These are phyloP conservation scores for Notolabrus celidotus DNA, from an alignment of 2,797 vertebrate genomes.

Conservation along the genomic window DNA sequence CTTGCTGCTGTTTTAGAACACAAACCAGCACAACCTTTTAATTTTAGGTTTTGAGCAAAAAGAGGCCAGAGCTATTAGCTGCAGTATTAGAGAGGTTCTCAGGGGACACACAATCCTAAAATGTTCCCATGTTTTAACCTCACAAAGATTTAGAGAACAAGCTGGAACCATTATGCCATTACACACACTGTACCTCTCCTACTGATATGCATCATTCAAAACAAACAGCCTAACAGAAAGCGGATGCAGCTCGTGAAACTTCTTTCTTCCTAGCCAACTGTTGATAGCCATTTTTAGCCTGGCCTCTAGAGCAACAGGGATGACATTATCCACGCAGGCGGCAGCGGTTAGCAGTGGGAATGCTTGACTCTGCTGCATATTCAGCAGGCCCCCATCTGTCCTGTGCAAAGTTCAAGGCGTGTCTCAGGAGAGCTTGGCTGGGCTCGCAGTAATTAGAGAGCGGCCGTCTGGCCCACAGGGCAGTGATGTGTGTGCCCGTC, in stretches of 20 bases:
- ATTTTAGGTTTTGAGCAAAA: conserved; percentile 32
- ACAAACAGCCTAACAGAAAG: conserved; percentile 42
- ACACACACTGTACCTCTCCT: conserved; percentile 38
- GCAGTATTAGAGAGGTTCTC: conserved; percentile 33
- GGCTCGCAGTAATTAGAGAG: conserved; percentile 86
- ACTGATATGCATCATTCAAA: conserved; percentile 52
- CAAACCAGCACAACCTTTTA: conserved; percentile 28
- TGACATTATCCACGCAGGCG: conserved; percentile 80
- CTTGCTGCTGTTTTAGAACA: conserved; percentile 33
- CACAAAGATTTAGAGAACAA: conserved; percentile 36
- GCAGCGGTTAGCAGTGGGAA: conserved; percentile 81
- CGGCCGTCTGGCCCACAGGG: conserved; percentile 78
- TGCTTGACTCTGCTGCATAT: conserved; percentile 74
- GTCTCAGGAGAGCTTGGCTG: conserved; percentile 79
- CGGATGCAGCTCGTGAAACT: conserved; percentile 52
- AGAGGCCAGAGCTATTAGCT: conserved; percentile 6
- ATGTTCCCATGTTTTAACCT: conserved; percentile 36
- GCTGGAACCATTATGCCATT: conserved; percentile 54
- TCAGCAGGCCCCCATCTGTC: conserved; percentile 80
- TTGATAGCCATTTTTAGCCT: conserved; percentile 78
- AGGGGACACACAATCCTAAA: conserved; percentile 23
- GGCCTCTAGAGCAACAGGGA: conserved; percentile 74
- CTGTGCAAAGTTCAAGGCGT: conserved; percentile 86
- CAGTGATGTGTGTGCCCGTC: conserved; percentile 69
- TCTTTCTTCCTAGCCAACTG: conserved; percentile 55